Evolutionary conservation across 2,888 invertebrate genomes (phyloP).

Genomic region (Mylabris sibirica): DNA sequence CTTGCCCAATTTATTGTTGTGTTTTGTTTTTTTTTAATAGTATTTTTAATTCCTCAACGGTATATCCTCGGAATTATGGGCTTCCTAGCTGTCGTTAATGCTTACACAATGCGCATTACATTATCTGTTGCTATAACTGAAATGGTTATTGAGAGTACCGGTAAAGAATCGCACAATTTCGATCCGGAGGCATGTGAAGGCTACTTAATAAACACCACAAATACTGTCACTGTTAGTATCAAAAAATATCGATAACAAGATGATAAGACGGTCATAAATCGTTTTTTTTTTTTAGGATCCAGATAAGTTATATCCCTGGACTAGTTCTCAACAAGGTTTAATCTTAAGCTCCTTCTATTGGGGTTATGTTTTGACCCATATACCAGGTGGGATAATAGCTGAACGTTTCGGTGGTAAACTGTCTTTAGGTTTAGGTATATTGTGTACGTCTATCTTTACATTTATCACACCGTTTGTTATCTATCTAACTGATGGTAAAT

Average conservation of each 20-base stretch:
- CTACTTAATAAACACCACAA: slow-evolving; percentile 20
- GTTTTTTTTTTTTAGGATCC: slow-evolving; percentile 29
- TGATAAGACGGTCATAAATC: not conserved
- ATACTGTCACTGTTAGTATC: slow-evolving; percentile 22
- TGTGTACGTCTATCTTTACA: slow-evolving; percentile 85
- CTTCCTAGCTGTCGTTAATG: slow-evolving; percentile 61
- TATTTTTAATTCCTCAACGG: slow-evolving; percentile 69
- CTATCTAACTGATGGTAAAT: slow-evolving; percentile 69
- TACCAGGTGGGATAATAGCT: slow-evolving; percentile 83
- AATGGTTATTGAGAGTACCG: slow-evolving; percentile 60
- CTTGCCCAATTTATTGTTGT: no score
- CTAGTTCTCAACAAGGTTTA: slow-evolving; percentile 74
- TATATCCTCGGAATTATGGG: slow-evolving; percentile 70
- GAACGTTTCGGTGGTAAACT: slow-evolving; percentile 87
- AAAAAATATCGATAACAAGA: not conserved
- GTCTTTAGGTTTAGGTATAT: slow-evolving; percentile 80
- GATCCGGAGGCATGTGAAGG: slow-evolving; percentile 64
- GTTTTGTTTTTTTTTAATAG: slow-evolving; percentile 5
- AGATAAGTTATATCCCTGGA: slow-evolving; percentile 63
- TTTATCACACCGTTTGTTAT: slow-evolving; percentile 79
- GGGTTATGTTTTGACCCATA: slow-evolving; percentile 83
- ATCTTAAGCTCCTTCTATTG: slow-evolving; percentile 85
- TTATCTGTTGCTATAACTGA: slow-evolving; percentile 62
- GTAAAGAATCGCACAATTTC: slow-evolving; percentile 53
- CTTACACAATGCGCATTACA: slow-evolving; percentile 61